Conservation (phyloP, 2,888 invertebrate genomes). For the Eupithecia abbreviata region DNA sequence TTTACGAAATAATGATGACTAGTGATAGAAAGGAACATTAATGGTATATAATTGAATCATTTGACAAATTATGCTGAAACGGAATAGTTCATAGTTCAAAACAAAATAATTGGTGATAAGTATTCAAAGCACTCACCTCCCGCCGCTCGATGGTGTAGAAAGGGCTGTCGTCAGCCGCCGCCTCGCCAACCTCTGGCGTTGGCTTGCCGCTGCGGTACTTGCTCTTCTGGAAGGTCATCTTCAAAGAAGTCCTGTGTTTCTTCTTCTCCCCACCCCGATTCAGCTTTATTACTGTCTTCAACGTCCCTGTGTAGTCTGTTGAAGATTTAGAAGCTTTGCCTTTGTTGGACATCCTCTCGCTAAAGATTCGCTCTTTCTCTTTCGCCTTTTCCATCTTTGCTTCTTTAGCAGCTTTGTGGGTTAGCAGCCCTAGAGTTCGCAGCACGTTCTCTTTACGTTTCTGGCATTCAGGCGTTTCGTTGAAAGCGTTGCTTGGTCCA, state of each 20-base stretch:
- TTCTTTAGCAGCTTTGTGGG: slow-evolving; percentile 89
- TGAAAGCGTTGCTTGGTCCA: slow-evolving; percentile 70
- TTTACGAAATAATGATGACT: background rate
- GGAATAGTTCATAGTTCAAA: background rate
- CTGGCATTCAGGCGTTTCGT: slow-evolving; percentile 85
- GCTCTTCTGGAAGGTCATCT: slow-evolving; percentile 91
- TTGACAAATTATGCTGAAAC: background rate
- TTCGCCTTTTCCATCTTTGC: slow-evolving; percentile 84
- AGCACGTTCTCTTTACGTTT: slow-evolving; percentile 89
- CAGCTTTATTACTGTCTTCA: slow-evolving; percentile 93
- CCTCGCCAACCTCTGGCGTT: slow-evolving; percentile 69
- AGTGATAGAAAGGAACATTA: background rate
- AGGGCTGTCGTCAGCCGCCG: slow-evolving; percentile 67
- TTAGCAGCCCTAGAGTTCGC: slow-evolving; percentile 89
- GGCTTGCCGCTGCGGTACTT: slow-evolving; percentile 85
- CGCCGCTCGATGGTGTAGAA: slow-evolving; percentile 88
- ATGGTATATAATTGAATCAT: background rate
- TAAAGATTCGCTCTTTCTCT: slow-evolving; percentile 75
- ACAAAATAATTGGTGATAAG: background rate
- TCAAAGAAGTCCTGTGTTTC: slow-evolving; percentile 87
- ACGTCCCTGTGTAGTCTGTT: slow-evolving; percentile 89
- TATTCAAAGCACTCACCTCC: slow-evolving; percentile 69
- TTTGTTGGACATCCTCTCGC: slow-evolving; percentile 61
- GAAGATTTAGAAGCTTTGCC: slow-evolving; percentile 63
- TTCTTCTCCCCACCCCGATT: slow-evolving; percentile 85